A percentile compares a stretch with the other conserved stretches of the same genome.
phyloP scores from a whole-genome alignment of 2,797 vertebrate species.

The Rhabdophis nuchalis region DNA sequence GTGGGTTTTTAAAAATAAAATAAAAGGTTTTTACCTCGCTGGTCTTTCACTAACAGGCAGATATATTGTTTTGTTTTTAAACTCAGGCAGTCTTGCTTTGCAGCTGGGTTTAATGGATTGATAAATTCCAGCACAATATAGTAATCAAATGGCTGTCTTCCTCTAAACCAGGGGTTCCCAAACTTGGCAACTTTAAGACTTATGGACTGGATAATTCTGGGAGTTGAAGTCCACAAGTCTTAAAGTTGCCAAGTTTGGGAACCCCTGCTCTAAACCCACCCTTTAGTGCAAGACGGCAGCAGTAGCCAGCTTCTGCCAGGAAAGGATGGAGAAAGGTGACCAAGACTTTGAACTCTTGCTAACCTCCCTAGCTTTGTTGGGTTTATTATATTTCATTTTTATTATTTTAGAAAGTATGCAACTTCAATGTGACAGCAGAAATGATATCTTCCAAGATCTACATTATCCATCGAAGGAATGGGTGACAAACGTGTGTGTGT shows the following conservation, averaged over 20 bases:
- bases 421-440: neutral
- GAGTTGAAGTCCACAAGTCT: no score
- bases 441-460: neutral
- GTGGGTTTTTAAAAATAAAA: no score
- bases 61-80: neutral
- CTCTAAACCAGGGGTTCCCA: no score
- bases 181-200: no score
- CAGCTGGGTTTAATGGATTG: neutral
- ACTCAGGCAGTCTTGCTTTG: neutral
- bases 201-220: no score
- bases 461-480: neutral
- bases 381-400: neutral
- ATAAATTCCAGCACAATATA: neutral
- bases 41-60: neutral
- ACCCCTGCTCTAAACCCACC: neutral
- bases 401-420: neutral
- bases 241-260: no score
- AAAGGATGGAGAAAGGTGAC: neutral
- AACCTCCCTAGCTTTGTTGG: neutral
- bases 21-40: neutral
- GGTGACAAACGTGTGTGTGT: neutral
- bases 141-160: neutral
- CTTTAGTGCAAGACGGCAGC: neutral
- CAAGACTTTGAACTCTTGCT: slow-evolving; percentile 7
- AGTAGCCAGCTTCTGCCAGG: neutral